These are phyloP conservation scores for Siphlonurus alternatus DNA, from an alignment of 2,888 invertebrate genomes.

Conservation along the genomic window DNA sequence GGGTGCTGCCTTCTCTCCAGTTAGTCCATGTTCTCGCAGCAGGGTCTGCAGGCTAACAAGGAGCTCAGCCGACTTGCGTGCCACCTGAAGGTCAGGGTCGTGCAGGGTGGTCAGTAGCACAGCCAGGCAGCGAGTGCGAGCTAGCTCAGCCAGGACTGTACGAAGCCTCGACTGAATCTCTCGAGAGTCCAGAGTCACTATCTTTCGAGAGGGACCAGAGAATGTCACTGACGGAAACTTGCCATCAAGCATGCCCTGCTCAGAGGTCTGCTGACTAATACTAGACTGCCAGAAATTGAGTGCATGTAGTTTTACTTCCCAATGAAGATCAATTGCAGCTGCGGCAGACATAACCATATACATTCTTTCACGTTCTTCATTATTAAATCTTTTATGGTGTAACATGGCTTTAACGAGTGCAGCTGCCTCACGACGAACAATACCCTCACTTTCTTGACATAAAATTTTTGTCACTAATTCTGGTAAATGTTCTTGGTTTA, in stretches of 20 bases:
- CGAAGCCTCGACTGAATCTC: constrained; percentile 47
- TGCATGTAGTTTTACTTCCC: constrained; percentile 63
- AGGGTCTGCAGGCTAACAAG: neutral
- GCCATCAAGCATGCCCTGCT: constrained; percentile 74
- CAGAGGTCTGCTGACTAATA: constrained; percentile 41
- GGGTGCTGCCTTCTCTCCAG: neutral
- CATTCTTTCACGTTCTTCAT: constrained; percentile 22
- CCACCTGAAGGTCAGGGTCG: constrained; percentile 10
- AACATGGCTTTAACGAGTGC: neutral
- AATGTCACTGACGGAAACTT: constrained; percentile 62
- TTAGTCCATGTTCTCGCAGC: neutral
- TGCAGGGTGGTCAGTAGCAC: constrained; percentile 8
- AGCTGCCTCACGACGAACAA: constrained; percentile 58
- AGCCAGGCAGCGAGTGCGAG: constrained; percentile 43
- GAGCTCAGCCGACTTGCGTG: neutral
- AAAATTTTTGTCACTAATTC: constrained; percentile 37
- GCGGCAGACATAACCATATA: constrained; percentile 47
- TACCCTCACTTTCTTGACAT: constrained; percentile 52
- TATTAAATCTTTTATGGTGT: constrained; percentile 25
- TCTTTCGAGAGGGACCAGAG: constrained; percentile 59
- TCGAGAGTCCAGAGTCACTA: constrained; percentile 47
- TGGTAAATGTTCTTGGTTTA: constrained; percentile 19
- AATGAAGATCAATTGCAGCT: constrained; percentile 51
- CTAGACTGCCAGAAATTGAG: constrained; percentile 55
- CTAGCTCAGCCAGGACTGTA: constrained; percentile 48